These are phyloP conservation scores for Drosophila biarmipes DNA, from an alignment of 1,140 invertebrate genomes.

Conservation along the genomic window DNA sequence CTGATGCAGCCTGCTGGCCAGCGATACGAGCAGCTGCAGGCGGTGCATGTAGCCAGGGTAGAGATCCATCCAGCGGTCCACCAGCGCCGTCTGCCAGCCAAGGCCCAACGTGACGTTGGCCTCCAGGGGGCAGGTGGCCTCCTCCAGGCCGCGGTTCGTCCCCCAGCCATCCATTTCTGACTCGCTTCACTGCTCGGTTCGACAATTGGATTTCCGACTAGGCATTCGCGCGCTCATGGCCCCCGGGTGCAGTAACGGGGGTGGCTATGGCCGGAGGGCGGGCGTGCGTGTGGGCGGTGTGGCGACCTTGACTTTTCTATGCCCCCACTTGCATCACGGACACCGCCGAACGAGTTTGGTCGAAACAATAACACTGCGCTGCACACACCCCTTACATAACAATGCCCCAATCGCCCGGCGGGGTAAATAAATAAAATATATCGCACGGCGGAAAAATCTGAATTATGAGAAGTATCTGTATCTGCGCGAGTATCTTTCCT, in stretches of 20 bases:
- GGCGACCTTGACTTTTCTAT: constrained; percentile 73
- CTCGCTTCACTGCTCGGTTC: constrained; percentile 29
- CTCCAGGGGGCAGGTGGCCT: constrained; percentile 57
- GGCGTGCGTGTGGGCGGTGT: constrained; percentile 2
- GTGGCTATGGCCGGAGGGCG: not conserved
- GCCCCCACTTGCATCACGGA: constrained; percentile 52
- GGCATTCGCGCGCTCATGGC: constrained; percentile 60
- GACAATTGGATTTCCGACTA: constrained; percentile 42
- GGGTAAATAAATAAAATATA: constrained; percentile 76
- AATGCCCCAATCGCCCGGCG: constrained; percentile 17
- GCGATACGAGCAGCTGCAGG: constrained; percentile 18
- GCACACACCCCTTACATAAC: constrained; percentile 65
- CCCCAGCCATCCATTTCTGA: constrained; percentile 59
- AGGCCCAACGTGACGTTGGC: constrained; percentile 42
- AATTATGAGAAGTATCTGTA: constrained; percentile 74
- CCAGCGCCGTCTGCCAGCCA: constrained; percentile 20
- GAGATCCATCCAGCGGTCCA: constrained; percentile 33
- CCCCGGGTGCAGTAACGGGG: constrained; percentile 44
- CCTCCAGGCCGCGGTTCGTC: constrained; percentile 17
- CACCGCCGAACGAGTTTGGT: constrained; percentile 18
- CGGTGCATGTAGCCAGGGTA: constrained; percentile 31
- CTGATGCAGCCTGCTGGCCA: constrained; percentile 1
- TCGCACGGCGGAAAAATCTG: constrained; percentile 65
- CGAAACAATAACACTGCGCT: constrained; percentile 23
- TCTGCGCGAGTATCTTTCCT: constrained; percentile 33